Evolutionary conservation across 2,113 vertebrate species (phyloP), one percentile per base, ranked within the genome.

Genomic region (Mus spicilegus): DNA sequence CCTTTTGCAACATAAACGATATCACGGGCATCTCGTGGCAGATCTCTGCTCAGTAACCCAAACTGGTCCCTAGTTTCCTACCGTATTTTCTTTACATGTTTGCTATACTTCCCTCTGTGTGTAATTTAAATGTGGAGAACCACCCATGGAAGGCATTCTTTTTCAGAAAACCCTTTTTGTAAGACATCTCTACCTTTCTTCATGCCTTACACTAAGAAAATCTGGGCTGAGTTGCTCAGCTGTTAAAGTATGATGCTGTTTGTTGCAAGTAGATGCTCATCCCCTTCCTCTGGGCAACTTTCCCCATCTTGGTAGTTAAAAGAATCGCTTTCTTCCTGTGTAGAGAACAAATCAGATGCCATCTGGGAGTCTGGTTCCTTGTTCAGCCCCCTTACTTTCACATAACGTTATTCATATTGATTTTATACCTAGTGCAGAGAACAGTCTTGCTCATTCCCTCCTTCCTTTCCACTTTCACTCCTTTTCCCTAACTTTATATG

Each of bases 181-280:
- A 49, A 36, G 36, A 14, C 28, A 8, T 39, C 22, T 54, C 4
- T 14, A 54, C 3, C 70, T 4, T 56, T 36, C 7, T 65, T 90
- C 88, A 61, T 81, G 33, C 22, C 73, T 67, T 78, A 91, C 77
- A 13, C 5, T 28, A 49, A 77, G 46, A 51, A 80, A 39, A 72
- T n/a, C 22, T 63, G 78, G 93, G 26, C n/a, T 30, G n/a, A 20
- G 42, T 76, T 81, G 16, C 75, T 93, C 75, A 56, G 80, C 69
- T 61, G 28, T 54, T 87, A 19, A 42, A 63, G 5, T 0, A 0
- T 22, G 7, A 8, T 5, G 2, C 36, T 10, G 2, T 11, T 3
- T n/a, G 42, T 49, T 61, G 9, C 36, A 58, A 24, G 13, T 46
- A 30, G 67, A 46, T 19, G 8, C 19, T 22, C 14, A 6, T 19